Evolutionary conservation across 1,140 invertebrate species (phyloP).

Genomic region (Ceratitis capitata): DNA sequence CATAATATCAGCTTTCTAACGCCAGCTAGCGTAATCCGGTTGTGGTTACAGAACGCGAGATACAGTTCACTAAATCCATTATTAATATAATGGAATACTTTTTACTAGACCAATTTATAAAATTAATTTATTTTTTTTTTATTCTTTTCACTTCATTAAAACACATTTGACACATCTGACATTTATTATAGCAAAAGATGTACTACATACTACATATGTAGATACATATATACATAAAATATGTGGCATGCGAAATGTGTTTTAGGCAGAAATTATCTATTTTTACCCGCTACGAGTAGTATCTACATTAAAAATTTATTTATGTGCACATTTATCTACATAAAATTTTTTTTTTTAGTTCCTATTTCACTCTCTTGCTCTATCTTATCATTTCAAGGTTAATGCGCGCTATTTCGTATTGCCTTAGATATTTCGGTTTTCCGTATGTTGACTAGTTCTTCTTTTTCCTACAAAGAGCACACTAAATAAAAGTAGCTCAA

Average conservation of each 20-base stretch:
- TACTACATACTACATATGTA: too few species aligned
- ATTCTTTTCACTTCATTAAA: neutral
- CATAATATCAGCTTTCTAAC: too few species aligned
- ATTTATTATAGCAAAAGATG: neutral
- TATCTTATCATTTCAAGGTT: neutral
- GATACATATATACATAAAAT: too few species aligned
- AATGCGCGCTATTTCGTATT: neutral
- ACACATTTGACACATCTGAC: neutral
- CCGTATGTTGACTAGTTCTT: too few species aligned
- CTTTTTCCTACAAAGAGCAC: too few species aligned
- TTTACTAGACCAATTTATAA: neutral
- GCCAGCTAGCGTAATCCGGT: too few species aligned
- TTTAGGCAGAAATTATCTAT: neutral
- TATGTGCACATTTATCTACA: neutral
- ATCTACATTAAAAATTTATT: neutral
- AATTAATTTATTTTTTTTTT: neutral
- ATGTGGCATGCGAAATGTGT: neutral
- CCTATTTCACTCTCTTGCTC: neutral
- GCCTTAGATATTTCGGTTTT: too few species aligned
- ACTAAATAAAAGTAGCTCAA: too few species aligned
- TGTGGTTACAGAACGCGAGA: too few species aligned
- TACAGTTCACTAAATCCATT: neutral
- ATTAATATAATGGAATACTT: too few species aligned
- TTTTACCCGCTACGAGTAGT: too few species aligned
- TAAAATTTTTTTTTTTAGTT: neutral